Conservation (phyloP, 2,113 vertebrate species). For the Campylorhamphus procurvoides region DNA sequence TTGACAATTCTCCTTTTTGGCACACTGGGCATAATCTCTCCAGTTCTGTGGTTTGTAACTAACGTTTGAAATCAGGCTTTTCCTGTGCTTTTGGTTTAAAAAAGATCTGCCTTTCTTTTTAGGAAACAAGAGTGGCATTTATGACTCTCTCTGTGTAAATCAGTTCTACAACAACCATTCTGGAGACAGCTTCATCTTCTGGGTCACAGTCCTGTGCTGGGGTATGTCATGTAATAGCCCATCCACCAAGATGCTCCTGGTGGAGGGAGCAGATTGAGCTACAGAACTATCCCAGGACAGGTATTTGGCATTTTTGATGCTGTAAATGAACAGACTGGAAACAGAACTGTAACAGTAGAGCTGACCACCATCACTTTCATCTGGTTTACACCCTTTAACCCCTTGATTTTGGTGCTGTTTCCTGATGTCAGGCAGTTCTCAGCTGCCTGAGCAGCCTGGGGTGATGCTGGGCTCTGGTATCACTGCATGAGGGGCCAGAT, state of each 20-base stretch:
- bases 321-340: background rate
- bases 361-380: background rate
- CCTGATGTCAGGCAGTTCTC: background rate
- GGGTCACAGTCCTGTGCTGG: background rate
- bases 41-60: background rate
- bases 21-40: background rate
- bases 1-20: background rate
- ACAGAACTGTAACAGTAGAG: background rate
- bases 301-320: background rate
- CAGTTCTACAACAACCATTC: background rate
- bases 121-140: background rate
- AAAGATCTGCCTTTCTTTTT: background rate
- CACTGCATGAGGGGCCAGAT: background rate
- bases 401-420: background rate
- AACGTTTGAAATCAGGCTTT: background rate
- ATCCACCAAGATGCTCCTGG: background rate
- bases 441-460: background rate
- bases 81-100: background rate
- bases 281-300: background rate
- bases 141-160: background rate
- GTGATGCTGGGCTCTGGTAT: background rate
- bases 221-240: background rate
- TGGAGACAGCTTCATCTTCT: background rate
- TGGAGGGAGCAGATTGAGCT: background rate
- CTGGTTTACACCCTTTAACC: background rate